Base-by-base conservation (phyloP, 2,888 invertebrate species). In the Sinopyrophorus schimmeli region DNA sequence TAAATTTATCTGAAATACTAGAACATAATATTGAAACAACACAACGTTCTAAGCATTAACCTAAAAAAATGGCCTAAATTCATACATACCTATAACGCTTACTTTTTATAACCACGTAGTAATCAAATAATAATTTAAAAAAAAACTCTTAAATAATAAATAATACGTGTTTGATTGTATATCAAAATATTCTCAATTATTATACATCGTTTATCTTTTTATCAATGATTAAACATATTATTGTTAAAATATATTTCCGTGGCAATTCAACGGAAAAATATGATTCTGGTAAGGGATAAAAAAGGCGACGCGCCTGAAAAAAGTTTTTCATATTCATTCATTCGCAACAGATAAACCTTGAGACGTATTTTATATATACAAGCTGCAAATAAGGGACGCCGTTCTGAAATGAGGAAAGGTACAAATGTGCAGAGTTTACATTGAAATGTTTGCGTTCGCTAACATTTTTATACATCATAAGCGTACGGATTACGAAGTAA, bases 261-360 rank as follows among this genome's bases (percentile, higher is more conserved):
- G 32, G 39, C 12, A 50, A 21, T 20, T 18, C 28, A 21, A 40
- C 39, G 31, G 15, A 53, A 34, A 51, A 34, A 40, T 35, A 41
- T 27, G 27, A 31, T 32, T 40, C 30, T 26, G 10, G 39, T 20
- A 20, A 21, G 21, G 34, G 42, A 40, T 28, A 40, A 32, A 47
- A 20, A 51, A 28, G 41, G 27, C 32, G 38, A 26, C 31, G 30
- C 21, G 20, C 39, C 42, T 38, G 23, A 53, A 34, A 54, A 54
- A 47, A 43, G 41, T 31, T 48, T 35, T 54, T 53, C 51, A 49
- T 53, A 53, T 44, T 38, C 46, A 53, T 53, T 48, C 55, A 55
- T 53, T 55, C 53, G 52, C 49, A 43, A 53, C 49, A 47, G 53
- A 53, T 53, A 53, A 53, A 51, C 46, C 55, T 41, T 28, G 50